A percentile compares a stretch with the other conserved stretches of the same genome.
Conservation (phyloP, 2,113 vertebrate species). For the Paedocypris sp. region DNA sequence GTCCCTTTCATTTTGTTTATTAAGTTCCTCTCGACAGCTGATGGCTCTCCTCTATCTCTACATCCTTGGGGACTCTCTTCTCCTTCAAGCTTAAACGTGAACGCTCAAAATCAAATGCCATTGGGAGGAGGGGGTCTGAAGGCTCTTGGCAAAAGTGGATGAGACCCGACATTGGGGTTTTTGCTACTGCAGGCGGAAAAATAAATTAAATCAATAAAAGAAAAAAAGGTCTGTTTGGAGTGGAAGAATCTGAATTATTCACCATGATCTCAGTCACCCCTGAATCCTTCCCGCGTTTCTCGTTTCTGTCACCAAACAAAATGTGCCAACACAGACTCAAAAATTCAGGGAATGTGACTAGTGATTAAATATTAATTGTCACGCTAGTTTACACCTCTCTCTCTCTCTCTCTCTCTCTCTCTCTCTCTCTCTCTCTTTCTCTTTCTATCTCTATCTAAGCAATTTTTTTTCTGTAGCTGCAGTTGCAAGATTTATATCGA, state of each 20-base stretch:
- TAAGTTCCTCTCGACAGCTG: conserved; percentile 27
- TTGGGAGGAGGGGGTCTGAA: conserved; percentile 1
- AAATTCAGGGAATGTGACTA: not conserved
- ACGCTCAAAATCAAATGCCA: conserved; percentile 20
- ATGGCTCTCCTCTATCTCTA: conserved; percentile 11
- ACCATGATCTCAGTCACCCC: not conserved
- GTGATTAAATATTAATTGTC: conserved; percentile 26
- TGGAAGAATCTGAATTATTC: conserved; percentile 19
- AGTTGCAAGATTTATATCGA: too few relatives aligned
- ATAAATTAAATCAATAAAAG: not conserved
- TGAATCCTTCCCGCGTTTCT: not conserved
- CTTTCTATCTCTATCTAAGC: too few relatives aligned
- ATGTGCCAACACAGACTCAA: conserved; percentile 1
- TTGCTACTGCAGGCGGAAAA: not conserved
- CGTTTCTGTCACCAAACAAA: conserved; percentile 8
- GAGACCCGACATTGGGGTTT: conserved; percentile 13
- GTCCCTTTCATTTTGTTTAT: conserved; percentile 32
- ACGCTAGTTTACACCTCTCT: conserved; percentile 1
- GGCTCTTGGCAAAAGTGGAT: not conserved
- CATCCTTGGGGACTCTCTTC: conserved; percentile 8
- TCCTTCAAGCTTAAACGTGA: conserved; percentile 15
- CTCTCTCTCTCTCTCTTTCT: conserved; percentile 16
- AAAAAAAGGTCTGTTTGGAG: not conserved
- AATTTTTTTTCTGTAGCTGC: too few relatives aligned
- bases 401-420: not conserved